Evolutionary conservation across 2,888 invertebrate genomes (phyloP), one percentile per base, ranked within the genome.

Genomic region (Diogma glabrata): DNA sequence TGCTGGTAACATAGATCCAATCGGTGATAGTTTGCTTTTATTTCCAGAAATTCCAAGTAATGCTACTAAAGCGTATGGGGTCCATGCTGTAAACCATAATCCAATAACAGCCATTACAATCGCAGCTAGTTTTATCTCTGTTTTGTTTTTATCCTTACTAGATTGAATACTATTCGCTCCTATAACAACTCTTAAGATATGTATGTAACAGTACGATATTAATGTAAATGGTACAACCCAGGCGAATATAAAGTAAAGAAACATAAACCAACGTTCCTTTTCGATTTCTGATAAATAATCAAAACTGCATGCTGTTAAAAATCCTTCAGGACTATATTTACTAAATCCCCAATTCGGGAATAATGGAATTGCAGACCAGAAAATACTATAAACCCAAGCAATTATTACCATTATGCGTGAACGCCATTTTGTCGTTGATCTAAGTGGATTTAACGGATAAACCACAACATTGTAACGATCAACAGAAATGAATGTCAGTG

Each of bases 391-490:
- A 14, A 80, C 54, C 90, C 90, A 91, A 52, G 84, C 76, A 30
- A 78, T 65, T 9, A 79, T 60, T 8, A 83, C 74, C 59, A 79
- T 76, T 9, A 80, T 56, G 45, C 79, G 75, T 12, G 82, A 79
- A 45, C 82, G 73, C 24, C 76, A 65, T 26, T 75, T 75, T 3
- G 81, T 81, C 22, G 80, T 78, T 20, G 77, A 75, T 28, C 80
- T 72, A 38, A 78, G 64, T 0, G 82, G 81, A 62, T 84, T 80
- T 52, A 90, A 67, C 0, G 89, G 90, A 60, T 82, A 80, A 12
- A 84, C 84, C 49, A 90, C 86, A 14, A 87, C 89, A 72, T 80
- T 79, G 69, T 86, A 90, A 20, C 90, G 79, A 69, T 90, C 89
- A 55, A 87, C 63, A 0, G 89, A 82, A 55, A 90, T 89, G 38